Percentiles rank a stretch among this genome's conserved stretches.
phyloP scores from a whole-genome alignment of 2,888 invertebrate genomes.

The Orgyia antiqua region DNA sequence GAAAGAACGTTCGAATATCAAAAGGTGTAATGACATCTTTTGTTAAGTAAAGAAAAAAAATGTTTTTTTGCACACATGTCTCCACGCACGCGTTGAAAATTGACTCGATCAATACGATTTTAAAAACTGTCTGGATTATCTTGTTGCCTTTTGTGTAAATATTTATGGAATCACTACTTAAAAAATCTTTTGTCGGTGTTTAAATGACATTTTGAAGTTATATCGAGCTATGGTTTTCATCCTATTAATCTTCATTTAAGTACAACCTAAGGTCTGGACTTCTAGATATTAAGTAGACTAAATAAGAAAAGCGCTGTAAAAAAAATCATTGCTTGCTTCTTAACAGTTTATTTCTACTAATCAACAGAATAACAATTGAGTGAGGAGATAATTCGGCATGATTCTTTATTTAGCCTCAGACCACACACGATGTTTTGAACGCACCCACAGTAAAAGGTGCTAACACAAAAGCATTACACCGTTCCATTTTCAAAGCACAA shows the following conservation, averaged over 20 bases:
- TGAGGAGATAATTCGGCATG: slow-evolving; percentile 13
- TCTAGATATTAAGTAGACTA: no score
- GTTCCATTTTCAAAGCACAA: slow-evolving; percentile 60
- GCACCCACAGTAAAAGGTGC: slow-evolving; percentile 70
- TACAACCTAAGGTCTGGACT: no score
- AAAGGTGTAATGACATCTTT: slow-evolving; percentile 49
- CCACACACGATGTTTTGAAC: slow-evolving; percentile 68
- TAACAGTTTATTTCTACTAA: no score
- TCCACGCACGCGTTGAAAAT: slow-evolving; percentile 64
- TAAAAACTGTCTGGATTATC: slow-evolving; percentile 27
- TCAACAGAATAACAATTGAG: no score
- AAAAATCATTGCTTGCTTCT: no score
- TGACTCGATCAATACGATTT: slow-evolving; percentile 29
- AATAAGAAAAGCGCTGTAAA: no score
- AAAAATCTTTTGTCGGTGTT: slow-evolving; percentile 17
- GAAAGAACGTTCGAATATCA: slow-evolving; percentile 39
- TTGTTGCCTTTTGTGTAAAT: slow-evolving; percentile 32
- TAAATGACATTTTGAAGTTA: no score
- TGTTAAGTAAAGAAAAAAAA: slow-evolving; percentile 31
- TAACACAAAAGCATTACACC: slow-evolving; percentile 66
- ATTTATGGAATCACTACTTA: slow-evolving; percentile 20
- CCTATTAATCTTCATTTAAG: no score
- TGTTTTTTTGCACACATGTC: slow-evolving; percentile 54
- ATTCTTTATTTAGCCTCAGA: slow-evolving; percentile 26
- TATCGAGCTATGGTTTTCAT: no score